Evolutionary conservation across 2,888 invertebrate species (phyloP).

Genomic region (Amphipoea oculea): DNA sequence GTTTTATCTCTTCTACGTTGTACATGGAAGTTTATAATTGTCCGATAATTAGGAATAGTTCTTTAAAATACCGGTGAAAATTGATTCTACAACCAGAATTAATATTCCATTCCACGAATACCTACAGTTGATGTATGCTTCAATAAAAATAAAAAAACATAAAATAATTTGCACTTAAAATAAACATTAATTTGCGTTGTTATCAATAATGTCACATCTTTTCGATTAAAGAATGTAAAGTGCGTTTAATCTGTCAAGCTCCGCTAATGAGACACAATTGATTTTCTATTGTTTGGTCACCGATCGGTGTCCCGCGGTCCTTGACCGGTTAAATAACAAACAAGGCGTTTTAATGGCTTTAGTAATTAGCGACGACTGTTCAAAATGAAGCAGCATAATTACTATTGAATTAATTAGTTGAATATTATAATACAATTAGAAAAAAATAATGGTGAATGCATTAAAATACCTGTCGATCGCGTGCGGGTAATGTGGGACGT

Average conservation of each 20-base stretch:
- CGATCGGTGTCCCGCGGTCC: no score
- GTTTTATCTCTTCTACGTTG: not conserved
- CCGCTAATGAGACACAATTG: no score
- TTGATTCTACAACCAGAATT: no score
- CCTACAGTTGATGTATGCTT: not conserved
- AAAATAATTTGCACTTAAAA: not conserved
- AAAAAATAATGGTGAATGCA: slow-evolving; percentile 53
- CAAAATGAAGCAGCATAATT: slow-evolving; percentile 43
- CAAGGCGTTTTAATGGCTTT: slow-evolving; percentile 17
- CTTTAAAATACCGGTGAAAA: not conserved
- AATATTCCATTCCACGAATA: not conserved
- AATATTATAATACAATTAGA: slow-evolving; percentile 56
- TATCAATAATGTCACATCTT: not conserved
- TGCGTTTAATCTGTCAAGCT: no score
- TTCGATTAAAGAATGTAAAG: slow-evolving; percentile 8
- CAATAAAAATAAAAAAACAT: not conserved
- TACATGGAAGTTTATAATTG: not conserved
- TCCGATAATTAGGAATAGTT: not conserved
- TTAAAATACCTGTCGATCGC: slow-evolving; percentile 68
- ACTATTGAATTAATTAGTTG: slow-evolving; percentile 40
- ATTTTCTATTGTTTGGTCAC: no score
- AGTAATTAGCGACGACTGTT: slow-evolving; percentile 22
- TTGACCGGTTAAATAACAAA: slow-evolving; percentile 21
- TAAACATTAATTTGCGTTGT: not conserved
- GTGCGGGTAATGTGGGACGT: slow-evolving; percentile 67